Conservation (phyloP, 2,797 vertebrate genomes). For the Benthosema pterotum region DNA sequence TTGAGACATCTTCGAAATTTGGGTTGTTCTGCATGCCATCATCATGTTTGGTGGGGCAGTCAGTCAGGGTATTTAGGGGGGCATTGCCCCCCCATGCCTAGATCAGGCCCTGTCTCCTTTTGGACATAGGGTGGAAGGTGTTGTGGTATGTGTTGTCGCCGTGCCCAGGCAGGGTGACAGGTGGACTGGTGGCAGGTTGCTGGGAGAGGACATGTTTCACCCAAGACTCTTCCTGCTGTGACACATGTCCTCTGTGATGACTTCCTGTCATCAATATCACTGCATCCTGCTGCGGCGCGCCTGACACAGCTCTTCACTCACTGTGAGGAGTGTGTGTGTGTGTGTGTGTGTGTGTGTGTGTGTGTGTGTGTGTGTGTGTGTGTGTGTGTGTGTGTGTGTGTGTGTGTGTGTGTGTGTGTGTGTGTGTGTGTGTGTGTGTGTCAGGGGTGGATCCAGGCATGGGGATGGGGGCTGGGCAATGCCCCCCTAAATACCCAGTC, state of each 20-base stretch:
- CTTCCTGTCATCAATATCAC: conserved; percentile 79
- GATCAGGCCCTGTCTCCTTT: no score
- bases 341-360: conserved; percentile 1
- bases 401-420: background rate
- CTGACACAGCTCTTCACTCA: conserved; percentile 56
- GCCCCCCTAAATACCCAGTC: no score
- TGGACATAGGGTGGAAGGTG: no score
- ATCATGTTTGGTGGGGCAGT: no score
- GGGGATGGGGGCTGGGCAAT: no score
- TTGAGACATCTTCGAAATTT: no score
- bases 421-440: background rate
- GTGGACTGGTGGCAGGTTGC: conserved; percentile 73
- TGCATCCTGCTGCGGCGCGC: conserved; percentile 66
- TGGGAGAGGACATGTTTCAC: conserved; percentile 76
- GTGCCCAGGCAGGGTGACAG: conserved; percentile 48
- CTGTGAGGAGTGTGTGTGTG: background rate
- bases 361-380: conserved; percentile 6
- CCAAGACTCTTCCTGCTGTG: conserved; percentile 72
- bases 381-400: conserved; percentile 5
- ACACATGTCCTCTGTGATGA: conserved; percentile 75
- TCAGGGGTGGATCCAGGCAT: no score
- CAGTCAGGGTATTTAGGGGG: no score
- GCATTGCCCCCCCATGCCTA: no score
- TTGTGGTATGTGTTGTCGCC: conserved; percentile 30
- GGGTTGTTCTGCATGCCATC: no score